Percentiles rank a stretch among this genome's conserved stretches.
phyloP scores from a whole-genome alignment of 2,797 vertebrate genomes.

The Lycodopsis pacificus region DNA sequence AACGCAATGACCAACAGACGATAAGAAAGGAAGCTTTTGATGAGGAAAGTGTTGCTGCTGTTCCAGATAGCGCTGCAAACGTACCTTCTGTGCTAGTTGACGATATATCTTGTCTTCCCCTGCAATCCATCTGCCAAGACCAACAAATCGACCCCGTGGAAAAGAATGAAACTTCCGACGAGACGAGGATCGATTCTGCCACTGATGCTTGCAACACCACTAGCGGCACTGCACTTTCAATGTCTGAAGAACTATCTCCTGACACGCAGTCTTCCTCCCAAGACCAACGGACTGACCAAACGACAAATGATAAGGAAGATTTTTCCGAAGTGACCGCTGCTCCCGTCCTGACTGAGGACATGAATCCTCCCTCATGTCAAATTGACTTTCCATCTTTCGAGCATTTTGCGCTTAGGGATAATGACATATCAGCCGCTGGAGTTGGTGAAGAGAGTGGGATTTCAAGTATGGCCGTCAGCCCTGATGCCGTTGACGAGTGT shows the following conservation, averaged over 20 bases:
- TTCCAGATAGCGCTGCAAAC: not conserved
- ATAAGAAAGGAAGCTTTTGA: not conserved
- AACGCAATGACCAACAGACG: not conserved
- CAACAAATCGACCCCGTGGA: not conserved
- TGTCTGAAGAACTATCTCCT: slow-evolving; percentile 14
- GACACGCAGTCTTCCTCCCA: not conserved
- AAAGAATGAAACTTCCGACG: not conserved
- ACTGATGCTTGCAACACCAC: not conserved
- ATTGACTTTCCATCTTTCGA: slow-evolving; percentile 16
- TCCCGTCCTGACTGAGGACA: slow-evolving; percentile 1
- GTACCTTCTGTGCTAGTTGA: not conserved
- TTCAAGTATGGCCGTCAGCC: slow-evolving; percentile 74
- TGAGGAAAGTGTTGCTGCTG: not conserved
- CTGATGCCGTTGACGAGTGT: slow-evolving; percentile 46
- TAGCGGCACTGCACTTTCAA: not conserved
- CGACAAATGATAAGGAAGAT: not conserved
- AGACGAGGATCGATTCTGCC: not conserved
- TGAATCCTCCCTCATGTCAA: not conserved
- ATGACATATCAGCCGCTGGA: slow-evolving; percentile 18
- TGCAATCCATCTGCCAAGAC: slow-evolving; percentile 1
- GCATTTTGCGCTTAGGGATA: slow-evolving; percentile 15
- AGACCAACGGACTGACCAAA: slow-evolving; percentile 25
- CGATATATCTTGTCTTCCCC: not conserved
- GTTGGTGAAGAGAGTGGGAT: slow-evolving; percentile 70
- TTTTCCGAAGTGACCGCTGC: slow-evolving; percentile 1